Evolutionary conservation across 2,888 invertebrate genomes (phyloP).

Genomic region (Harpagoxenus sublaevis): DNA sequence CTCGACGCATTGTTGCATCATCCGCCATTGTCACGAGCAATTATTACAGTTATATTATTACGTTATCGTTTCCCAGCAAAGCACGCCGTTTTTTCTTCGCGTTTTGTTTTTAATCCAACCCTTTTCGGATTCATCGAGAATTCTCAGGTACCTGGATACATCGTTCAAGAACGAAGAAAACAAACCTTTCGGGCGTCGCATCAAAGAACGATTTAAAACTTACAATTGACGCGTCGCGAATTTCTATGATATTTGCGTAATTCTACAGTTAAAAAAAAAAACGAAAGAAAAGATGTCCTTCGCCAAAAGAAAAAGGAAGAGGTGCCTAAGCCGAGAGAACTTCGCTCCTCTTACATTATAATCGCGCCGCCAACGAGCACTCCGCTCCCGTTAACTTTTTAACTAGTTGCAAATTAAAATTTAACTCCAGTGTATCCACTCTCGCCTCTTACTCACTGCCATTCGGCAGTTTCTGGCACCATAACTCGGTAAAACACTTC

Average conservation of each 20-base stretch:
- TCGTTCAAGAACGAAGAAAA: conserved; percentile 62
- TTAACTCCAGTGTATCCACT: conserved; percentile 75
- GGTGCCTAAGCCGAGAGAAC: conserved; percentile 67
- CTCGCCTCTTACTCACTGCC: conserved; percentile 49
- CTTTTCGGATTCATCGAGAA: conserved; percentile 7
- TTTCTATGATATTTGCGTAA: conserved; percentile 70
- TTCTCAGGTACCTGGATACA: conserved; percentile 53
- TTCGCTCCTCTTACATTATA: conserved; percentile 75
- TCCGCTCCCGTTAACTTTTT: conserved; percentile 78
- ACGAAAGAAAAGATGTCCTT: background rate
- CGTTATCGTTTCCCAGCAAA: conserved; percentile 21
- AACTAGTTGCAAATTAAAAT: conserved; percentile 83
- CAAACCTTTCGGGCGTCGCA: conserved; percentile 54
- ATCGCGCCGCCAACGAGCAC: conserved; percentile 59
- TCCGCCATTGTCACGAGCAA: conserved; percentile 15
- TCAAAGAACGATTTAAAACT: conserved; percentile 66
- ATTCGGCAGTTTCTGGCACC: conserved; percentile 52
- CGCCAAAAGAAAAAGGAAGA: background rate
- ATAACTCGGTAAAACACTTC: conserved; percentile 37
- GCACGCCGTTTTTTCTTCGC: background rate
- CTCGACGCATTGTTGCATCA: conserved; percentile 30
- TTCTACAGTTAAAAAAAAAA: conserved; percentile 23
- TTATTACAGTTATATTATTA: conserved; percentile 40
- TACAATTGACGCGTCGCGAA: conserved; percentile 69
- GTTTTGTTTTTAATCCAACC: conserved; percentile 58